Base-by-base conservation (phyloP, 1,140 invertebrate species). In the Phortica variegata region DNA sequence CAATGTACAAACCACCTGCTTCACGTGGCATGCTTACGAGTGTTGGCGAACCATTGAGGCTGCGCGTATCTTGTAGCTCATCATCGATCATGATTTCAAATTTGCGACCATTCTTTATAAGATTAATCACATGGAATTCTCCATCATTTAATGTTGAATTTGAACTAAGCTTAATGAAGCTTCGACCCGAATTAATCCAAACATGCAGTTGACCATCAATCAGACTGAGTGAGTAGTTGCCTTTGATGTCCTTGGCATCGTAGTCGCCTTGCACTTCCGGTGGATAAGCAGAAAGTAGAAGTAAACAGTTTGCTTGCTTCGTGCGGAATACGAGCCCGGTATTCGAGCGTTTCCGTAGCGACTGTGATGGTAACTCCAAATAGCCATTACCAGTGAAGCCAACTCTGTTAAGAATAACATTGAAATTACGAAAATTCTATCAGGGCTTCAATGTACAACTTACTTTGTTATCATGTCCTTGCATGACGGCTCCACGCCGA, bases 251-350 rank as follows among this genome's bases (percentile, higher is more conserved):
- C 53, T 74, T 76, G 31, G 52, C 56, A 52, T 77, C 75, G 16
- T 73, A 77, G 23, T 77, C 83, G 49, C 37, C 75, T 36, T 78
- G 77, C 15, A 80, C 75, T 37, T 80, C 76, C 1, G 81, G 80
- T 29, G 83, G 79, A 39, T 86, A 86, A 0, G 88, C 86, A 0
- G 88, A 87, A 16, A 91, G 75, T 47, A 94, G 68, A 1, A 95
- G 70, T 15, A 94, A 72, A 3, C 87, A 88, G 56, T 87, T 81
- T 0, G 80, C 61, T 50, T 87, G 82, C 3, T 83, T 75, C 0
- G 90, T 90, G 46, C 86, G 81, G 74, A 95, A 93, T 3, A 90
- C 87, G 36, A 95, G 81, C 8, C 87, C 87, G 15, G 93, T 78
- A 16, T 81, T 80, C 37, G 80, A 80, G 54, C 81, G 86, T 60